Conservation (phyloP, 2,797 vertebrate species). For the Euthynnus affinis region DNA sequence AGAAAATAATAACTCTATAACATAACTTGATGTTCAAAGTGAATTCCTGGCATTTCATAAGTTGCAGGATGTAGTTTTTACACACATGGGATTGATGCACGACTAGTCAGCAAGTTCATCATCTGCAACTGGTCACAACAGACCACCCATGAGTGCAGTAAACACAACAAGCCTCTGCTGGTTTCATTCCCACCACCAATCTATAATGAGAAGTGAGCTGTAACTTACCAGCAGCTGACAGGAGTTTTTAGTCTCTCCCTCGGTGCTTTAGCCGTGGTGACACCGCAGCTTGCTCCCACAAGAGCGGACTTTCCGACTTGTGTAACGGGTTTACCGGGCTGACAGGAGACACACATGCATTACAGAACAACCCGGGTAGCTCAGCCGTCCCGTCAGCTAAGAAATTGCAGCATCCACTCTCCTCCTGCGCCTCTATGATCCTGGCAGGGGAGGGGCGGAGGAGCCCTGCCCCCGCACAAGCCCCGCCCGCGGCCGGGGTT, state of each 20-base stretch:
- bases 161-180: neutral
- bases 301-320: neutral
- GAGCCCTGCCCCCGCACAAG: neutral
- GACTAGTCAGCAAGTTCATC: neutral
- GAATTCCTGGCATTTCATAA: neutral
- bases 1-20: neutral
- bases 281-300: slow-evolving; percentile 6
- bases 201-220: neutral
- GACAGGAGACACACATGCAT: neutral
- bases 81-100: neutral
- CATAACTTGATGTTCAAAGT: neutral
- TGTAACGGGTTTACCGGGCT: slow-evolving; percentile 13
- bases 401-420: slow-evolving; percentile 4
- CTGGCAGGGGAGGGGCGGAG: slow-evolving; percentile 25
- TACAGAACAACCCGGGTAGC: neutral
- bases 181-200: neutral
- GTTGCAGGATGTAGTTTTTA: neutral
- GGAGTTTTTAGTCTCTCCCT: slow-evolving; percentile 29
- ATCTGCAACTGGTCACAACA: neutral
- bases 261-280: neutral
- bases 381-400: neutral
- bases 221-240: slow-evolving; percentile 53
- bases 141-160: neutral
- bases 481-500: slow-evolving; percentile 35
- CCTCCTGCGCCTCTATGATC: neutral